A percentile compares a stretch with the other conserved stretches of the same genome.
These are phyloP conservation scores for Anticlea derivata DNA, from an alignment of 2,888 invertebrate genomes.

Conservation along the genomic window DNA sequence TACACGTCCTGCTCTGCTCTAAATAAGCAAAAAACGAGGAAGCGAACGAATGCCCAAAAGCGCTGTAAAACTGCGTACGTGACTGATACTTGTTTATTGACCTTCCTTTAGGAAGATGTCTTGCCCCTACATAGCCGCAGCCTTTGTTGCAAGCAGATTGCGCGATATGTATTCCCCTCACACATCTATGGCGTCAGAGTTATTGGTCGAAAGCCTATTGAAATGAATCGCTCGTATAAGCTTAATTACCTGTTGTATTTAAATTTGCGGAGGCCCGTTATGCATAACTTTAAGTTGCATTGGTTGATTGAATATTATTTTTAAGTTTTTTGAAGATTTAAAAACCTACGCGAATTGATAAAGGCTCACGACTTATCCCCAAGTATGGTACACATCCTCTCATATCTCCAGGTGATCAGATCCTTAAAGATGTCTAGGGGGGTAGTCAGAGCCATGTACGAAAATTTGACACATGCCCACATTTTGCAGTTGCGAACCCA, in stretches of 20 bases:
- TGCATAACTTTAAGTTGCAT: slow-evolving; percentile 1
- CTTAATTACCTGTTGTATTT: slow-evolving; percentile 36
- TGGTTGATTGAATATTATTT: background rate
- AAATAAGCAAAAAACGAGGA: slow-evolving; percentile 13
- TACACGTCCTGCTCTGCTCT: slow-evolving; percentile 2
- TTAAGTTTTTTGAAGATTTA: background rate
- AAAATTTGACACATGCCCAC: too few relatives aligned
- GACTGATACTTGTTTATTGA: slow-evolving; percentile 25
- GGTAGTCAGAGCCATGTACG: too few relatives aligned
- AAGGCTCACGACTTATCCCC: too few relatives aligned
- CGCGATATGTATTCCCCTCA: slow-evolving; percentile 36
- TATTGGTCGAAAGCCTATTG: slow-evolving; percentile 28
- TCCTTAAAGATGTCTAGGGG: too few relatives aligned
- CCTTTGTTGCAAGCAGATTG: slow-evolving; percentile 27
- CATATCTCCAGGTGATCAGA: too few relatives aligned
- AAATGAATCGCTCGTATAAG: slow-evolving; percentile 44
- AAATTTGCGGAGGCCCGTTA: slow-evolving; percentile 13
- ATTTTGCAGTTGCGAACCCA: too few relatives aligned
- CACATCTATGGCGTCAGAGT: slow-evolving; percentile 29
- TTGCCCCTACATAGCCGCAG: slow-evolving; percentile 23
- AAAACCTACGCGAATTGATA: too few relatives aligned
- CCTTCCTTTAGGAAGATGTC: slow-evolving; percentile 35
- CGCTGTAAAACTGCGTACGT: slow-evolving; percentile 22
- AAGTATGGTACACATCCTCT: too few relatives aligned
- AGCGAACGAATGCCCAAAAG: slow-evolving; percentile 12